These are phyloP conservation scores for Dasypus novemcinctus DNA, from an alignment of 2,113 vertebrate genomes.

Conservation along the genomic window DNA sequence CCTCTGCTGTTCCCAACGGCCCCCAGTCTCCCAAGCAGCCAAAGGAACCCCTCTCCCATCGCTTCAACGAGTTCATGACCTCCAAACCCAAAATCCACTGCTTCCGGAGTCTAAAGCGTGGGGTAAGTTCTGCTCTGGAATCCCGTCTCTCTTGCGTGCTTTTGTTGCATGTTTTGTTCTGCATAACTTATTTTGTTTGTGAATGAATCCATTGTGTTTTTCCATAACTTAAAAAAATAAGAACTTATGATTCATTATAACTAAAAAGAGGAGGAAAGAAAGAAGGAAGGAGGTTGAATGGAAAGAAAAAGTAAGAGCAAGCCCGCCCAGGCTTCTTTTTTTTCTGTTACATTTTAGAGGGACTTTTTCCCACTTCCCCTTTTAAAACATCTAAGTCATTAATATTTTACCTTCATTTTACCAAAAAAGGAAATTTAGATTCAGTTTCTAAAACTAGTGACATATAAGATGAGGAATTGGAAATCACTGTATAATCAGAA, in stretches of 20 bases:
- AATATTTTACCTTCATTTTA: background rate
- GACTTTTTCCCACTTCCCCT: background rate
- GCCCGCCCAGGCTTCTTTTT: background rate
- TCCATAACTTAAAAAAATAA: background rate
- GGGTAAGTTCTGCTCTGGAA: slow-evolving; percentile 94
- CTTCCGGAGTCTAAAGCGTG: slow-evolving; percentile 99
- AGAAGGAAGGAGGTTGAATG: background rate
- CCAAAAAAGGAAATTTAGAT: background rate
- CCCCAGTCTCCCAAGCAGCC: slow-evolving; percentile 99
- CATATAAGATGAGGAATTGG: background rate
- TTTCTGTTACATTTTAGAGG: background rate
- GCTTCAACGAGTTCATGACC: slow-evolving; percentile 99
- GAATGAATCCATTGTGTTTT: slow-evolving; percentile 70
- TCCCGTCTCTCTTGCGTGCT: slow-evolving; percentile 76
- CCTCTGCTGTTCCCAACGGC: slow-evolving; percentile 99
- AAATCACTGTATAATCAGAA: background rate
- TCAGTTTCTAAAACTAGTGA: background rate
- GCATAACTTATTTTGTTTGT: slow-evolving; percentile 77
- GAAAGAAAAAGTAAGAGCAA: background rate
- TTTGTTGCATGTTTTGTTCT: slow-evolving; percentile 77
- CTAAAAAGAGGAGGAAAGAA: background rate
- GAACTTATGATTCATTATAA: background rate
- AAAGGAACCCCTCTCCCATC: slow-evolving; percentile 99
- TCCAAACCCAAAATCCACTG: slow-evolving; percentile 99
- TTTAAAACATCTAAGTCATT: background rate